A percentile compares a stretch with the other conserved stretches of the same genome.
These are phyloP conservation scores for Rhynchonycteris naso DNA, from an alignment of 2,797 vertebrate species.

Conservation along the genomic window DNA sequence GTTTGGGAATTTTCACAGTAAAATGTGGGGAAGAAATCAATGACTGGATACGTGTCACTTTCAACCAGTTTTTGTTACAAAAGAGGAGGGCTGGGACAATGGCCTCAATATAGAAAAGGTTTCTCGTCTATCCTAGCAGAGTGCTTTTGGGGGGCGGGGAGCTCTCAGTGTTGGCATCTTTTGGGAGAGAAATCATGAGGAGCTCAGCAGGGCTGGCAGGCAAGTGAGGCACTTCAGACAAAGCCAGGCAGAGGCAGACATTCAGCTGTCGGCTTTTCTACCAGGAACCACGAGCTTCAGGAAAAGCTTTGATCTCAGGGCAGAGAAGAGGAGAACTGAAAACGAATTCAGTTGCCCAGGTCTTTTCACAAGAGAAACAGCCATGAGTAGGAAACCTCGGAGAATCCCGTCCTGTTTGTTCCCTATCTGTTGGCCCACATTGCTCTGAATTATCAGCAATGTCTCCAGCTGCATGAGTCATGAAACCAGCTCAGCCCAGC, in stretches of 20 bases:
- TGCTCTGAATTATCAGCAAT: not conserved
- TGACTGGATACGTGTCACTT: not conserved
- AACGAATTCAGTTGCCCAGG: not conserved
- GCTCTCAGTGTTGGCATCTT: not conserved
- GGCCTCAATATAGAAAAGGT: not conserved
- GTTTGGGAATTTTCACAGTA: not conserved
- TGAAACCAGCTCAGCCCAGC: not conserved
- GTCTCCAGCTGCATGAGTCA: not conserved
- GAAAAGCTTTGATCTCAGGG: not conserved
- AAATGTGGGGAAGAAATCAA: not conserved
- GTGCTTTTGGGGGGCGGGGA: not conserved
- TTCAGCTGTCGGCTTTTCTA: not conserved
- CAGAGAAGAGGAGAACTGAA: not conserved
- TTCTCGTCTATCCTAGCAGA: not conserved
- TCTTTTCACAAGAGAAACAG: not conserved
- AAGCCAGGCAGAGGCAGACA: not conserved
- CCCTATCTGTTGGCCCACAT: not conserved
- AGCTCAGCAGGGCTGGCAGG: not conserved
- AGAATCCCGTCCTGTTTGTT: fast-evolving
- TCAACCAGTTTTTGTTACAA: not conserved
- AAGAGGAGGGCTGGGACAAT: not conserved
- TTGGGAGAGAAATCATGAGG: not conserved
- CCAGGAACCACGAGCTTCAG: not conserved
- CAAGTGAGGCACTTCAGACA: not conserved
- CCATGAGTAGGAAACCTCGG: not conserved